Conservation (phyloP, 2,888 invertebrate species). For the Lasioglossum vierecki region DNA sequence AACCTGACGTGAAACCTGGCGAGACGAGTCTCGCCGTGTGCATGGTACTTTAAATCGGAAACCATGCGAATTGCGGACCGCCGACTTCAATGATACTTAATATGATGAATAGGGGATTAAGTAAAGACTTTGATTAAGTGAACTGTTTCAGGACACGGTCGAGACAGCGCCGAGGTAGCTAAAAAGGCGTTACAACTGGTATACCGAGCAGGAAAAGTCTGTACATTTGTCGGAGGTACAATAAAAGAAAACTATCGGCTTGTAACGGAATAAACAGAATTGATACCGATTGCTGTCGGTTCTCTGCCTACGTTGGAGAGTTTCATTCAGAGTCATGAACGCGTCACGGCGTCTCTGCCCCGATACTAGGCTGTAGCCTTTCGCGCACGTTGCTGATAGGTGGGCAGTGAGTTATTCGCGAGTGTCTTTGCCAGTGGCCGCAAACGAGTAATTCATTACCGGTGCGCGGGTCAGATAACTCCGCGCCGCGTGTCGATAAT, state of each 20-base stretch:
- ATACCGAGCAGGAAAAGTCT: background rate
- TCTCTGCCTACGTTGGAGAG: background rate
- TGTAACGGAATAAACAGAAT: background rate
- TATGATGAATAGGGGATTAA: background rate
- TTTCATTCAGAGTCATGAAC: background rate
- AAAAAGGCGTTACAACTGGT: conserved; percentile 1
- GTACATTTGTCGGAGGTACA: background rate
- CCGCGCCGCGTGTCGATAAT: conserved; percentile 38
- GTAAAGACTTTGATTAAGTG: conserved; percentile 4
- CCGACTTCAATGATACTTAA: background rate
- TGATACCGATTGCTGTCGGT: background rate
- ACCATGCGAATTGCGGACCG: background rate
- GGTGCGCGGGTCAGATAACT: conserved; percentile 14
- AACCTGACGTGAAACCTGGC: background rate
- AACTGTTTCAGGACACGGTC: conserved; percentile 5
- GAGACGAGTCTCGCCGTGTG: background rate
- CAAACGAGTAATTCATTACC: conserved; percentile 39
- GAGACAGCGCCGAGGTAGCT: background rate
- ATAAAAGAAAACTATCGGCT: background rate
- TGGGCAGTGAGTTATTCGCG: conserved; percentile 44
- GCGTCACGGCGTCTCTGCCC: background rate
- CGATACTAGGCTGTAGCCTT: background rate
- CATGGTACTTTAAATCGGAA: background rate
- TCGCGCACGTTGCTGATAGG: conserved; percentile 34
- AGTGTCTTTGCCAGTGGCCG: conserved; percentile 23